Conservation (phyloP, 1,140 invertebrate genomes). For the Hetaerina americana region DNA sequence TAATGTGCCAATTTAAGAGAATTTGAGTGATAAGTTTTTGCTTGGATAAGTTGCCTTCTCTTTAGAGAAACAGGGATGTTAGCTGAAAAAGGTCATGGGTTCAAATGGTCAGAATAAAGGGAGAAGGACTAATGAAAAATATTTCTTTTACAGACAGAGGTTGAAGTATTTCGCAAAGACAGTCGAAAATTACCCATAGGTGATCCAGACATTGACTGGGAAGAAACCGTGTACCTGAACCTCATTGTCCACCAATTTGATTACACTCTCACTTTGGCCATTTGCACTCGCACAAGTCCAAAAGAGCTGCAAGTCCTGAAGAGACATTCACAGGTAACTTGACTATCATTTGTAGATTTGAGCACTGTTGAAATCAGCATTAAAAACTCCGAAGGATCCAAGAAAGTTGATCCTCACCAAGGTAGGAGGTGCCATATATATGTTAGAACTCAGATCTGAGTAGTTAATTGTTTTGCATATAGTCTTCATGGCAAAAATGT, state of each 20-base stretch:
- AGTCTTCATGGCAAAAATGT: too few species aligned
- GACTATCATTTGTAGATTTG: neutral
- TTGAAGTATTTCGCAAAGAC: constrained; percentile 92
- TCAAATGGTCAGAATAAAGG: too few species aligned
- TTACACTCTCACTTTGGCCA: constrained; percentile 91
- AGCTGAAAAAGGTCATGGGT: too few species aligned
- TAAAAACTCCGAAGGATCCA: neutral
- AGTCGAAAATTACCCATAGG: constrained; percentile 90
- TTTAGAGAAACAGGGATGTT: too few species aligned
- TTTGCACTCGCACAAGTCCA: constrained; percentile 92
- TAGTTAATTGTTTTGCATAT: too few species aligned
- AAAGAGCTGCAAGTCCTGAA: constrained; percentile 90
- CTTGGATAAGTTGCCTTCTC: too few species aligned
- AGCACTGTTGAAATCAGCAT: too few species aligned
- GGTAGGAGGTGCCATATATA: too few species aligned
- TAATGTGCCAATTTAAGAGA: too few species aligned
- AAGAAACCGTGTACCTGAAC: constrained; percentile 98
- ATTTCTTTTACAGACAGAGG: constrained; percentile 57
- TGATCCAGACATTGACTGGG: constrained; percentile 94
- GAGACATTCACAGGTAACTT: constrained; percentile 70
- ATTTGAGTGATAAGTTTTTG: too few species aligned
- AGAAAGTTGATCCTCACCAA: neutral
- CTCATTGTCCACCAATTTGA: constrained; percentile 97
- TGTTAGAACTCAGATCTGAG: too few species aligned
- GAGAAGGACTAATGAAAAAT: neutral